Conservation (phyloP, 2,888 invertebrate genomes). For the Scotopteryx bipunctaria region DNA sequence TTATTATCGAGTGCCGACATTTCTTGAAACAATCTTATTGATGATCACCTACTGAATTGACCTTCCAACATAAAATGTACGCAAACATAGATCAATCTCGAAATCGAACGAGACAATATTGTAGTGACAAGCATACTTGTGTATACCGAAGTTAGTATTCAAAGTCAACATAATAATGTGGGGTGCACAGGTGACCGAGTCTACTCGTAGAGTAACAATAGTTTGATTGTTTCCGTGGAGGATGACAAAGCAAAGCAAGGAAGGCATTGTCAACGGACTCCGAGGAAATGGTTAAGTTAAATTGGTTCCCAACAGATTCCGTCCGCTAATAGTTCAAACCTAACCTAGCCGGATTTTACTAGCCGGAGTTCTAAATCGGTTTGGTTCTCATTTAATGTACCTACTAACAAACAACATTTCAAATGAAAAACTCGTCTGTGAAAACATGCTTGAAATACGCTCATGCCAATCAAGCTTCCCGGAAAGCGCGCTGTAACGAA, state of each 20-base stretch:
- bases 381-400: neutral
- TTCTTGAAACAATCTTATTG: conserved; percentile 34
- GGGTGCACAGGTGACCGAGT: conserved; percentile 6
- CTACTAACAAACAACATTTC: conserved; percentile 2
- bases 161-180: conserved; percentile 9
- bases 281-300: conserved; percentile 48
- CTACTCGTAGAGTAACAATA: conserved; percentile 26
- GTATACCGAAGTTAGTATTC: neutral
- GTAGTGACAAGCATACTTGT: neutral
- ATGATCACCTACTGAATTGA: conserved; percentile 8
- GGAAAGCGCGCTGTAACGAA: conserved; percentile 59
- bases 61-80: neutral
- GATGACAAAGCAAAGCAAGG: conserved; percentile 27
- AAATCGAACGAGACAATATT: neutral
- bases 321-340: conserved; percentile 22
- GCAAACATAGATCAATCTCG: neutral
- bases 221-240: conserved; percentile 35
- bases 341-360: conserved; percentile 1
- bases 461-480: conserved; percentile 42
- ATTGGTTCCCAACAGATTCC: conserved; percentile 50
- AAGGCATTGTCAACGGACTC: conserved; percentile 35
- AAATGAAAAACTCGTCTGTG: conserved; percentile 8
- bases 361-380: neutral
- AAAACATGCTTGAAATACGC: conserved; percentile 21
- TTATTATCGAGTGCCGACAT: conserved; percentile 44